A percentile compares a stretch with the other conserved stretches of the same genome.
Conservation (phyloP, 2,797 vertebrate genomes). For the Cryptoblepharus egeriae region DNA sequence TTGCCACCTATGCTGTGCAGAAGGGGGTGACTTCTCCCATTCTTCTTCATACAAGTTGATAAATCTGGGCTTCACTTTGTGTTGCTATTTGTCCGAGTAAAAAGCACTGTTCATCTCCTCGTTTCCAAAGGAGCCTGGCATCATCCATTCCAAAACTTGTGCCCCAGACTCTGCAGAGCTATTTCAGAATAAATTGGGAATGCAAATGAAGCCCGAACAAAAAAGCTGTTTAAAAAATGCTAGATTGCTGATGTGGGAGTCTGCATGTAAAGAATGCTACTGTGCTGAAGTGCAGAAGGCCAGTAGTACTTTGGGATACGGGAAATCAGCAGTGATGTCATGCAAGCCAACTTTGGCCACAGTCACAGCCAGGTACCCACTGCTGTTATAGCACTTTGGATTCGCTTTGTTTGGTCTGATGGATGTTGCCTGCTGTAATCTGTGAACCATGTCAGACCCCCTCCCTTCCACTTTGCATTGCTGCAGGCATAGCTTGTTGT, state of each 20-base stretch:
- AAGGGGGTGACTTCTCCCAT: neutral
- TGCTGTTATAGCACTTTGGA: slow-evolving; percentile 22
- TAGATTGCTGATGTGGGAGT: neutral
- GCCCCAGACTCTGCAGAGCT: neutral
- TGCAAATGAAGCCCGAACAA: neutral
- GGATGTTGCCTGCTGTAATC: slow-evolving; percentile 51
- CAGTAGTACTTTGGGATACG: neutral
- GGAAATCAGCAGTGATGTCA: slow-evolving; percentile 10
- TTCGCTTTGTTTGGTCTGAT: slow-evolving; percentile 58
- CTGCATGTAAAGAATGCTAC: neutral
- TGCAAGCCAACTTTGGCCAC: neutral
- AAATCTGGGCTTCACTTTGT: neutral
- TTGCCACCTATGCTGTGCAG: neutral
- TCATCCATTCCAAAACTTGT: neutral
- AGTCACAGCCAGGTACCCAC: neutral
- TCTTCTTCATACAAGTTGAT: neutral
- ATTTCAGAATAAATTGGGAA: neutral
- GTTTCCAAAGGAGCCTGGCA: neutral
- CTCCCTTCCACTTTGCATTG: slow-evolving; percentile 7
- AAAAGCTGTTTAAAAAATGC: neutral
- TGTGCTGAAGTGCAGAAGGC: neutral
- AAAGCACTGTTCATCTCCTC: neutral
- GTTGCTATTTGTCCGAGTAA: neutral
- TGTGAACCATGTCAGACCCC: slow-evolving; percentile 50
- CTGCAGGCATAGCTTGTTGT: slow-evolving; percentile 56